Evolutionary conservation across 1,140 invertebrate genomes (phyloP).

Genomic region (Antheraea pernyi): DNA sequence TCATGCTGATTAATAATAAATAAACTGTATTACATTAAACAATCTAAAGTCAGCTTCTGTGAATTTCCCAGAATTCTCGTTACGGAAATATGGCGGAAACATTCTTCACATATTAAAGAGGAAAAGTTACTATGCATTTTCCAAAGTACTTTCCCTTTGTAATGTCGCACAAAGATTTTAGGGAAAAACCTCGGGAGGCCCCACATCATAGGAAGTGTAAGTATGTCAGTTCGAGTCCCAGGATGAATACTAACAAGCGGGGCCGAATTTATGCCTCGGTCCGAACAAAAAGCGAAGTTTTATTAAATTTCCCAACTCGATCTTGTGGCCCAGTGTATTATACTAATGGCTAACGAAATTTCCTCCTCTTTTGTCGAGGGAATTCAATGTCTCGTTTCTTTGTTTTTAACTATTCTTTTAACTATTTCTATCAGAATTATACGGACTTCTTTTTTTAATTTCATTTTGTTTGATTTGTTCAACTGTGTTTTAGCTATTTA

Average conservation of each 20-base stretch:
- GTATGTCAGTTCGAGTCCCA: background rate
- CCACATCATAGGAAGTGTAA: constrained; percentile 1
- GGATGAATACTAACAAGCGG: background rate
- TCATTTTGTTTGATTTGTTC: too few relatives aligned
- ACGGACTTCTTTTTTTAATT: too few relatives aligned
- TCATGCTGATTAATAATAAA: too few relatives aligned
- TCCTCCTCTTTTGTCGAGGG: too few relatives aligned
- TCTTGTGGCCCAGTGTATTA: background rate
- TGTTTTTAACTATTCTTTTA: too few relatives aligned
- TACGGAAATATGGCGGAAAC: background rate
- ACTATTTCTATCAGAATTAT: too few relatives aligned
- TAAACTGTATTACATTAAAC: too few relatives aligned
- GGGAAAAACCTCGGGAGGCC: background rate
- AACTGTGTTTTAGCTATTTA: too few relatives aligned
- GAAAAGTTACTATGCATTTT: constrained; percentile 1
- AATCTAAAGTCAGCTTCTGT: background rate
- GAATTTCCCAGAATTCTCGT: background rate
- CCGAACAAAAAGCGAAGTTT: background rate
- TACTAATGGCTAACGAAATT: background rate
- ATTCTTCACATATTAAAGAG: background rate
- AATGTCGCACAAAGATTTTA: background rate
- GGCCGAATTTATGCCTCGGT: background rate
- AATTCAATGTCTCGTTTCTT: background rate
- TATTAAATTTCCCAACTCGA: constrained; percentile 3
- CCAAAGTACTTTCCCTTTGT: background rate